Evolutionary conservation across 2,888 invertebrate genomes (phyloP).

Genomic region (Lasiommata megera): DNA sequence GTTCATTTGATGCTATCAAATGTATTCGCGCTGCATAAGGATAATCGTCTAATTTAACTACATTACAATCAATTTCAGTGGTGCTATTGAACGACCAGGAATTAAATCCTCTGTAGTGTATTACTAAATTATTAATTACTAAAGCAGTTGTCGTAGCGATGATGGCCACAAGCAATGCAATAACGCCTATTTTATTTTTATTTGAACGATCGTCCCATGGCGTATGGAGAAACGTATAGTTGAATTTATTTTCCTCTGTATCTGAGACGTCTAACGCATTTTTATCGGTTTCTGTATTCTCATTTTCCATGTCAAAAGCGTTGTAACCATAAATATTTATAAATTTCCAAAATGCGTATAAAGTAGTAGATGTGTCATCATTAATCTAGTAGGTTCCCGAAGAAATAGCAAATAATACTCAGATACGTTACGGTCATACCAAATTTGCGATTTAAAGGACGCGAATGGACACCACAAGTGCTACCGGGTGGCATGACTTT

Average conservation of each 20-base stretch:
- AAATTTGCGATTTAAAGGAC: too few relatives aligned
- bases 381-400: not conserved
- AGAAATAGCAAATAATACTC: too few relatives aligned
- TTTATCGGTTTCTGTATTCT: slow-evolving; percentile 45
- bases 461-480: too few relatives aligned
- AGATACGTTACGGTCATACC: too few relatives aligned
- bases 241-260: slow-evolving; percentile 46
- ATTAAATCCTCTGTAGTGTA: slow-evolving; percentile 51
- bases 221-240: slow-evolving; percentile 56
- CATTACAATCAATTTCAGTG: slow-evolving; percentile 50
- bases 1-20: slow-evolving; percentile 50
- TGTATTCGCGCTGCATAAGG: slow-evolving; percentile 60
- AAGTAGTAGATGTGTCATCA: too few relatives aligned
- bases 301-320: slow-evolving; percentile 39
- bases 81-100: slow-evolving; percentile 24
- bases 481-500: too few relatives aligned
- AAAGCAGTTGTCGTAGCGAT: slow-evolving; percentile 49
- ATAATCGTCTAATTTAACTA: slow-evolving; percentile 54
- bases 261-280: slow-evolving; percentile 38
- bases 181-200: slow-evolving; percentile 57
- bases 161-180: slow-evolving; percentile 52
- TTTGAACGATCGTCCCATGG: slow-evolving; percentile 67
- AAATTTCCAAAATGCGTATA: too few relatives aligned
- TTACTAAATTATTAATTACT: slow-evolving; percentile 51
- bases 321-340: not conserved